These are phyloP conservation scores for Pachydiplax longipennis DNA, from an alignment of 2,888 invertebrate species.

Conservation along the genomic window DNA sequence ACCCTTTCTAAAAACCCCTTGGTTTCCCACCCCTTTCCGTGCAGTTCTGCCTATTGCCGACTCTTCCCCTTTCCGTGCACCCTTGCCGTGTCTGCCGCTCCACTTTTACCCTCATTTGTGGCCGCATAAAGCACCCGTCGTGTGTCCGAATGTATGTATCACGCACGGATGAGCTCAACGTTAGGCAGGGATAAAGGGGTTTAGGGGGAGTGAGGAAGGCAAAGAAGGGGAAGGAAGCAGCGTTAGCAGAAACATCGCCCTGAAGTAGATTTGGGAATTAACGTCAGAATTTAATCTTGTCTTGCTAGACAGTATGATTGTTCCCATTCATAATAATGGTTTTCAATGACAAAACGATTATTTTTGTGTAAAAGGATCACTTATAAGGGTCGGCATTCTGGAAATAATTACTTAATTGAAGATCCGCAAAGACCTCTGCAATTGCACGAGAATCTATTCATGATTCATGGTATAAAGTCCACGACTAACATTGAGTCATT, in stretches of 20 bases:
- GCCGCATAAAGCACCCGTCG: constrained; percentile 36
- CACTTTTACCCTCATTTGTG: background rate
- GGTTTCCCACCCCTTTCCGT: background rate
- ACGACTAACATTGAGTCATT: too few relatives aligned
- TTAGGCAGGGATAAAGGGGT: background rate
- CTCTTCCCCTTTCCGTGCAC: background rate
- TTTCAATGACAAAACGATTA: too few relatives aligned
- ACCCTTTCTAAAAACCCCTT: background rate
- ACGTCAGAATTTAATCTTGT: too few relatives aligned
- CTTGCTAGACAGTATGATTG: too few relatives aligned
- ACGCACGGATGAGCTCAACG: constrained; percentile 19
- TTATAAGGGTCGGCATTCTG: too few relatives aligned
- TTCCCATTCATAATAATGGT: too few relatives aligned
- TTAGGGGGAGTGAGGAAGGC: background rate
- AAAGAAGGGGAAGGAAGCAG: background rate
- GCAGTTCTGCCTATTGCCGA: background rate
- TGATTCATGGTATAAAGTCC: too few relatives aligned
- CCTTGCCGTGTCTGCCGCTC: background rate
- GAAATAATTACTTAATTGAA: too few relatives aligned
- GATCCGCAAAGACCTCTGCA: too few relatives aligned
- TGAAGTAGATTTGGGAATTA: too few relatives aligned
- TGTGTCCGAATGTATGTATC: constrained; percentile 35
- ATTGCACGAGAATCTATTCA: too few relatives aligned
- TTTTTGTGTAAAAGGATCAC: too few relatives aligned
- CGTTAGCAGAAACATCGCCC: background rate